Evolutionary conservation across 92 coral and sea anemone species (phyloP).

Genomic region (Desmophyllum pertusum): DNA sequence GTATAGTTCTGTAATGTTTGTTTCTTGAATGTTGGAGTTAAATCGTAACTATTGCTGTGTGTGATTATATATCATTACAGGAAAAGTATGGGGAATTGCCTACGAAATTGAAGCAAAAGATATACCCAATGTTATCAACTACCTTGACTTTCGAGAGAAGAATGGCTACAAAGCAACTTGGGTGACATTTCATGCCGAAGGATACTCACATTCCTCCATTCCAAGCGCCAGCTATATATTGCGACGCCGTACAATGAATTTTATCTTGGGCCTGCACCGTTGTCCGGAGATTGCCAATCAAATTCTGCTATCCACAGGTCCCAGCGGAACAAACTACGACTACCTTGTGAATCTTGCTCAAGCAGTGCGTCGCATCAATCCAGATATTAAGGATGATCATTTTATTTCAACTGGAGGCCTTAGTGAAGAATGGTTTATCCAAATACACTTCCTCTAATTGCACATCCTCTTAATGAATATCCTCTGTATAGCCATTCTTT

Average conservation of each 20-base stretch:
- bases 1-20: too few species aligned
- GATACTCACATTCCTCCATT: slow-evolving; percentile 36
- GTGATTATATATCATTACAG: slow-evolving; percentile 9
- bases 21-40: too few species aligned
- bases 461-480: background rate
- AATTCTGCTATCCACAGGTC: slow-evolving; percentile 62
- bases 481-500: background rate
- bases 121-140: slow-evolving; percentile 65
- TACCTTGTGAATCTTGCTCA: slow-evolving; percentile 74
- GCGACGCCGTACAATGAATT: slow-evolving; percentile 78
- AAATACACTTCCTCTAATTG: background rate
- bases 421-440: slow-evolving; percentile 48
- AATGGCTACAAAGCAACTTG: slow-evolving; percentile 71
- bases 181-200: slow-evolving; percentile 59
- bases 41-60: background rate
- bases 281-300: slow-evolving; percentile 71
- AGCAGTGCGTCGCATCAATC: slow-evolving; percentile 53
- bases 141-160: slow-evolving; percentile 81
- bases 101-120: slow-evolving; percentile 71
- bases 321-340: slow-evolving; percentile 84
- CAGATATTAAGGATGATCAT: slow-evolving; percentile 59
- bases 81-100: slow-evolving; percentile 83
- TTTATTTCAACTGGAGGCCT: slow-evolving; percentile 67
- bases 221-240: slow-evolving; percentile 66
- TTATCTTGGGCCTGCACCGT: slow-evolving; percentile 80